Evolutionary conservation across 2,888 invertebrate genomes (phyloP).

Genomic region (Eristalis tenax): DNA sequence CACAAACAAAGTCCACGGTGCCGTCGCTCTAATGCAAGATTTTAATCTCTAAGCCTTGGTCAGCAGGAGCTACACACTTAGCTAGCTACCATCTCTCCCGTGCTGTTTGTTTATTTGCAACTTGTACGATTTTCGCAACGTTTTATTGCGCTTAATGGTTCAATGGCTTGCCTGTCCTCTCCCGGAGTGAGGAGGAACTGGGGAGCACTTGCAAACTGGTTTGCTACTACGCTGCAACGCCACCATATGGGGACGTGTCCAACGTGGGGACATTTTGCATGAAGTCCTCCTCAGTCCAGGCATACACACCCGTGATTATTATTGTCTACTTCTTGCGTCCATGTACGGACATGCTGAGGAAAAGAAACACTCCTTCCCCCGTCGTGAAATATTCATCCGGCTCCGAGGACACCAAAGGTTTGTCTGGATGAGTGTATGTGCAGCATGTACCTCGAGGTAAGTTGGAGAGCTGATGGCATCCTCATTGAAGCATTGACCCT

Average conservation of each 20-base stretch:
- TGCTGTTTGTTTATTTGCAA: background rate
- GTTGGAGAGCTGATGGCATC: slow-evolving; percentile 42
- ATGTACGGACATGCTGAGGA: background rate
- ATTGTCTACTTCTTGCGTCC: slow-evolving; percentile 8
- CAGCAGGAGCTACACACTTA: slow-evolving; percentile 1
- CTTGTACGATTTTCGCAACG: slow-evolving; percentile 26
- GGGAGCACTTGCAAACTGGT: slow-evolving; percentile 58
- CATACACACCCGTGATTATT: background rate
- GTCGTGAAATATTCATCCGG: background rate
- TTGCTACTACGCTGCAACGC: background rate
- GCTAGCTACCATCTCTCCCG: background rate
- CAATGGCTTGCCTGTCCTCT: slow-evolving; percentile 56
- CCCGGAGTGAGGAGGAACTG: slow-evolving; percentile 3
- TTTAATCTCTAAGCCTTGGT: slow-evolving; percentile 48
- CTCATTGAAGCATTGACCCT: slow-evolving; percentile 65
- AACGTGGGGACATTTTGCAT: slow-evolving; percentile 44
- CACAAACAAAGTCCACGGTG: background rate
- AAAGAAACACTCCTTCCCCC: background rate
- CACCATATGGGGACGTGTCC: background rate
- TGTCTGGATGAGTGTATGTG: too few relatives aligned
- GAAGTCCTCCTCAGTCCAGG: slow-evolving; percentile 28
- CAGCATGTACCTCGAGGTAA: background rate
- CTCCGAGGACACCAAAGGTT: background rate
- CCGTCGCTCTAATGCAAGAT: slow-evolving; percentile 51
- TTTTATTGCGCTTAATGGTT: slow-evolving; percentile 61